Evolutionary conservation across 2,113 vertebrate species (phyloP).

Genomic region (Aphelocoma coerulescens): DNA sequence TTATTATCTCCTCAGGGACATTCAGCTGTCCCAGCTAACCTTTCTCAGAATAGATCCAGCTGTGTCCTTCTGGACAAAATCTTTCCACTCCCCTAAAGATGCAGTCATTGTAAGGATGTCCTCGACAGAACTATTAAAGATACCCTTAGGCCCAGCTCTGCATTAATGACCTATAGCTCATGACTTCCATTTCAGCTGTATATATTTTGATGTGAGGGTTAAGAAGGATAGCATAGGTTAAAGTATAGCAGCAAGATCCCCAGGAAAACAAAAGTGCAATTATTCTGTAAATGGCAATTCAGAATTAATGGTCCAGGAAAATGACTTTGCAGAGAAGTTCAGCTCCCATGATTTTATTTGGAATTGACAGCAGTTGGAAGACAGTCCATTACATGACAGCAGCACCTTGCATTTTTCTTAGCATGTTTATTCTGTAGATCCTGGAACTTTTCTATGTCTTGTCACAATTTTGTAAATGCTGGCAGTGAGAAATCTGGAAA

Average conservation of each 20-base stretch:
- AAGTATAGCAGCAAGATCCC: constrained; percentile 32
- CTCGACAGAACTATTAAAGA: constrained; percentile 36
- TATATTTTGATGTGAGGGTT: constrained; percentile 61
- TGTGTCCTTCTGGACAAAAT: constrained; percentile 54
- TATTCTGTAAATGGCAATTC: constrained; percentile 60
- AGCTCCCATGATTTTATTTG: constrained; percentile 32
- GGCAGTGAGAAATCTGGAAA: neutral
- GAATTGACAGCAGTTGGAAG: constrained; percentile 18
- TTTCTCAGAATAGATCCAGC: constrained; percentile 63
- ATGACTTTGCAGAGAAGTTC: constrained; percentile 54
- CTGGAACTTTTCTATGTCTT: neutral
- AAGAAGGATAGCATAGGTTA: constrained; percentile 59
- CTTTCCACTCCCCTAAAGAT: constrained; percentile 45
- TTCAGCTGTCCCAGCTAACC: constrained; percentile 57
- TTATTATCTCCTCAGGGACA: constrained; percentile 57
- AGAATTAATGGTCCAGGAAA: constrained; percentile 60
- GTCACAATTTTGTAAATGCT: neutral
- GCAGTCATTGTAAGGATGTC: constrained; percentile 39
- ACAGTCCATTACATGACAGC: neutral
- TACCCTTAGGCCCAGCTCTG: constrained; percentile 39
- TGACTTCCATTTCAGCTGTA: constrained; percentile 52
- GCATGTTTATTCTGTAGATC: neutral
- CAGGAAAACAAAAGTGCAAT: constrained; percentile 53
- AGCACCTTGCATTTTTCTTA: neutral
- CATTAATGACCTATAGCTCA: constrained; percentile 58